Base-by-base conservation (phyloP, 2,113 vertebrate genomes). In the Oophaga pumilio region DNA sequence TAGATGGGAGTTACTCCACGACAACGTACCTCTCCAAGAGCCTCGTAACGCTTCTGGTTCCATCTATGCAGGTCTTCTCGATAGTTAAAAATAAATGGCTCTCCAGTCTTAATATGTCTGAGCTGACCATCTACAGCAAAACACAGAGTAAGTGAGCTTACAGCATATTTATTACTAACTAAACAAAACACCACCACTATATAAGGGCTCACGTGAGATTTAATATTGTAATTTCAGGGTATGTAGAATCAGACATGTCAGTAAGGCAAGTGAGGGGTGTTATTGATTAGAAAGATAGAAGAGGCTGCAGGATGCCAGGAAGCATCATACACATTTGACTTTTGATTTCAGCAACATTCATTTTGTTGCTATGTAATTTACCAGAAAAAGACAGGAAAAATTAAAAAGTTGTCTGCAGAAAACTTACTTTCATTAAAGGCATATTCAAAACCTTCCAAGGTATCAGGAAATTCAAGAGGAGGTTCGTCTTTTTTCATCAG, bases 401-500 rank as follows among this genome's bases (percentile, higher is more conserved):
- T 1, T 11, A 11, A 3, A 26, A 20, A 77, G 76, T 53, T 64
- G 7, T 12, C 0, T 59, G 15, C 20, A 66, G 4, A 90, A 0
- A 7, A 94, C 98, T 97, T 95, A 99, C 98, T 93, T 94, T 99
- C 97, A 95, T 99, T 99, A 93, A 99, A 99, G 77, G 95, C 92
- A 90, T 99, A 99, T 93, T 98, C 97, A 92, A 99, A 99, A 90
- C 97, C 97, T 93, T 99, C 96, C 93, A 99, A 93, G 56, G 97
- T 98, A 93, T 97, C 96, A 90, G 98, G 98, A 93, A 99, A 99
- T 90, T 95, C 95, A 92, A 99, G 96, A 22, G 97, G 97, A 86
- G 97, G 98, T 85, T 99, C 97, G 93, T 99, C 98, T 93, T 99
- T 99, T 96, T 98, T 99, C 98, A 99, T 99, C 84, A 99, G 94